These are phyloP conservation scores for Sinonovacula constricta DNA, from an alignment of 1,140 invertebrate genomes.

Conservation along the genomic window DNA sequence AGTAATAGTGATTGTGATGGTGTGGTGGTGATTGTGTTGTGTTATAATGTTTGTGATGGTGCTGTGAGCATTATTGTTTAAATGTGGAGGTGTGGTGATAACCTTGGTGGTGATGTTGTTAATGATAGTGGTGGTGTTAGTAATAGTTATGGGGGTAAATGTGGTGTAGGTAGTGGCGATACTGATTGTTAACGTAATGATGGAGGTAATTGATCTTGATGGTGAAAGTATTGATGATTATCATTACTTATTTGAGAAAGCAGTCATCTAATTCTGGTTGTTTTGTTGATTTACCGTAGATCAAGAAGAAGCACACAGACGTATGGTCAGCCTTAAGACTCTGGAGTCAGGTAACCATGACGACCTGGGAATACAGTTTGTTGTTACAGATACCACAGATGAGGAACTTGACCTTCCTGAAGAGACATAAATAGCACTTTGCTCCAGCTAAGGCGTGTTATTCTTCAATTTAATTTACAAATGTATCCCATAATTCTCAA, in stretches of 20 bases:
- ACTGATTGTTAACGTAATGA: background rate
- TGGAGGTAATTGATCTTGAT: background rate
- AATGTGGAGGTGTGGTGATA: too few species aligned
- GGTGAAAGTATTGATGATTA: too few species aligned
- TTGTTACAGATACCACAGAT: constrained; percentile 24
- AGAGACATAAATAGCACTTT: too few species aligned
- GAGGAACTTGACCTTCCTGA: background rate
- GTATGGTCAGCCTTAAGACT: constrained; percentile 7
- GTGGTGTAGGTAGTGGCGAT: background rate
- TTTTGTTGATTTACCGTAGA: constrained; percentile 7
- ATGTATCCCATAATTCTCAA: too few species aligned
- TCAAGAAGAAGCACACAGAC: constrained; percentile 44
- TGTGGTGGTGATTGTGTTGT: too few species aligned
- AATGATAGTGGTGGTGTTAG: background rate
- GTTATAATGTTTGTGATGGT: too few species aligned
- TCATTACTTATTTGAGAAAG: background rate
- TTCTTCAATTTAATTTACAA: too few species aligned
- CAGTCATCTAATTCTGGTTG: background rate
- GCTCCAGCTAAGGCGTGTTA: too few species aligned
- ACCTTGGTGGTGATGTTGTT: too few species aligned
- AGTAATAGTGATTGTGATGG: too few species aligned
- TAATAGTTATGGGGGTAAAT: background rate
- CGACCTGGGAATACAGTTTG: constrained; percentile 40
- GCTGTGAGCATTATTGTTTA: too few species aligned
- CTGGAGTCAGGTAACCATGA: constrained; percentile 4